Evolutionary conservation across 2,113 vertebrate species (phyloP), one percentile per base, ranked within the genome.

Genomic region (Hirundichthys speculiger): DNA sequence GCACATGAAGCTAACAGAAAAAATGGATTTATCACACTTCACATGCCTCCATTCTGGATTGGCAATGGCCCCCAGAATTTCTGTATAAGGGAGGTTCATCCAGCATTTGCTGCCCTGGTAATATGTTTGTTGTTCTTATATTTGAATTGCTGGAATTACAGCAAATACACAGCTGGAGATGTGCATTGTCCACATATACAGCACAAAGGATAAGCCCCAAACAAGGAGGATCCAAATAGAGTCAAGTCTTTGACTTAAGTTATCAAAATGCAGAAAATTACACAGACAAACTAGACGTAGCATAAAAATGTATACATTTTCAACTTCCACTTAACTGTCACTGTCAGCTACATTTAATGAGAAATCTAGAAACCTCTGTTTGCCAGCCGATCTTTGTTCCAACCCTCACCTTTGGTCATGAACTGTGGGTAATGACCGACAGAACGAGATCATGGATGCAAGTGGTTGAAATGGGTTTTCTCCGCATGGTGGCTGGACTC

Each of bases 61-160:
- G 34, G 45, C 49, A 41, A 3, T 15, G 5, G 6, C 15, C 39
- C 72, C 52, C 16, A 34, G 15, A 40, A 51, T 38, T 67, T 6
- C 57, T 34, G 22, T 22, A 53, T 60, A 65, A 55, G 11, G 2
- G 34, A 53, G 34, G 11, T 4, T 42, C 1, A 63, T 50, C 18
- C 52, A 57, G 50, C 22, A 61, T 34, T 38, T 13, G 18, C 39
- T 60, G 48, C 61, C 45, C 57, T 41, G 34, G 21, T 58, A 63
- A 68, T 8, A 15, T 15, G 18, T 54, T 60, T 59, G 22, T 22
- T 13, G 1, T 41, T 54, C 52, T 57, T 51, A 13, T 55, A 46
- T 42, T 21, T 0, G 34, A 15, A 1, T 58, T 41, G 22, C 42
- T 55, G 21, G 27, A 61, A 45, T 14, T 43, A 55, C 38, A 41